Evolutionary conservation across 2,113 vertebrate species (phyloP), one percentile per base, ranked within the genome.

Genomic region (Amphiprion percula): DNA sequence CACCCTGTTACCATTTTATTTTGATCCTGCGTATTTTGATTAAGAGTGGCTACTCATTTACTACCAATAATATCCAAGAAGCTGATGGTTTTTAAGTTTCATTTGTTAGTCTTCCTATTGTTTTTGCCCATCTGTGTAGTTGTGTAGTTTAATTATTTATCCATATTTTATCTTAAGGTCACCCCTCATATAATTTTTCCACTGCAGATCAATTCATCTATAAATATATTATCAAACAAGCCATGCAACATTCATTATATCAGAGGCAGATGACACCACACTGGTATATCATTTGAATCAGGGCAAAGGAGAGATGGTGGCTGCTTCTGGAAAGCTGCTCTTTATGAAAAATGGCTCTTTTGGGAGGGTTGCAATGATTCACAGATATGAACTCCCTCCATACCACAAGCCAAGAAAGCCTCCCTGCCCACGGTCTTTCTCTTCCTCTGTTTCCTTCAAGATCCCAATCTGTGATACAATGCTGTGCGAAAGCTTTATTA

Each of bases 401-500:
- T 26, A 19, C 0, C 3, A 66, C 33, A 50, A 55, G 19, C 55
- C 26, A 39, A 26, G 23, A 44, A 55, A 73, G 68, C 63, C 53
- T 62, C 44, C 28, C 56, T 67, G 23, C 24, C 7, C 10, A 46
- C 30, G 17, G 54, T 24, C 19, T 46, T 53, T 4, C 30, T 50
- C n/a, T 68, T n/a, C 52, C 1, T 2, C 41, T n/a, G 7, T 52
- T 70, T 74, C 37, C 26, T 23, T 77, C 33, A 3, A 79, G 67
- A 79, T 86, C n/a, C 61, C 55, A 68, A 70, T 89, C 71, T 84
- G 24, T 33, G 65, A 60, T 41, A 69, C 6, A 28, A 66, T 67
- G n/a, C 19, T 1, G 28, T 58, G 68, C 19, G 24, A 58, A 87
- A 77, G 65, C 75, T 82, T 86, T 86, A 84, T 84, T 86, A 88